phyloP scores from a whole-genome alignment of 2,888 invertebrate genomes.

The Cataglyphis rosenhaueri region DNA sequence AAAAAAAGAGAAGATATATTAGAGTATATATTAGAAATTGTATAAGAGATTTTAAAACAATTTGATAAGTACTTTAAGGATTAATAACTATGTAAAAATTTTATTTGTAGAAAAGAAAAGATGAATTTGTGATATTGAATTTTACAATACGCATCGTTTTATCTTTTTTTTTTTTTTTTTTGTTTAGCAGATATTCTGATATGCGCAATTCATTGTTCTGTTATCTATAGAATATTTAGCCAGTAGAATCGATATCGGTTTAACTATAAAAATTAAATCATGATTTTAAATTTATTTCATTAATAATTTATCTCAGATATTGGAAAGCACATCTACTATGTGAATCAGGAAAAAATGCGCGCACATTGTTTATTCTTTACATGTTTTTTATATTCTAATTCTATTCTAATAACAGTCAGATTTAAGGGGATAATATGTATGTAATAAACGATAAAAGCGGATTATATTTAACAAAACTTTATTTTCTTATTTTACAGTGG shows the following conservation, averaged over 20 bases:
- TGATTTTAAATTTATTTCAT: not conserved
- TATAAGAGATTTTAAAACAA: not conserved
- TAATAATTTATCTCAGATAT: not conserved
- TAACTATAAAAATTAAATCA: not conserved
- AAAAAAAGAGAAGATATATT: not conserved
- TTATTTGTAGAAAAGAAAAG: not conserved
- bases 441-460: not conserved
- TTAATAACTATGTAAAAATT: not conserved
- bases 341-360: not conserved
- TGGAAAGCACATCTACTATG: not conserved
- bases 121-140: not conserved
- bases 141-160: not conserved
- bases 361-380: not conserved
- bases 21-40: slow-evolving; percentile 3
- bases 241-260: not conserved
- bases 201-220: not conserved
- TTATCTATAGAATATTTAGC: not conserved
- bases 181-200: not conserved
- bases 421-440: not conserved
- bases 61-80: not conserved
- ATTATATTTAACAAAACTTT: slow-evolving; percentile 44
- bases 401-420: not conserved
- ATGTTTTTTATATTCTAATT: not conserved
- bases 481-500: slow-evolving; percentile 52
- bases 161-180: not conserved